These are phyloP conservation scores for Pterobdella sp. DNA, from an alignment of 2,888 invertebrate genomes.

Conservation along the genomic window DNA sequence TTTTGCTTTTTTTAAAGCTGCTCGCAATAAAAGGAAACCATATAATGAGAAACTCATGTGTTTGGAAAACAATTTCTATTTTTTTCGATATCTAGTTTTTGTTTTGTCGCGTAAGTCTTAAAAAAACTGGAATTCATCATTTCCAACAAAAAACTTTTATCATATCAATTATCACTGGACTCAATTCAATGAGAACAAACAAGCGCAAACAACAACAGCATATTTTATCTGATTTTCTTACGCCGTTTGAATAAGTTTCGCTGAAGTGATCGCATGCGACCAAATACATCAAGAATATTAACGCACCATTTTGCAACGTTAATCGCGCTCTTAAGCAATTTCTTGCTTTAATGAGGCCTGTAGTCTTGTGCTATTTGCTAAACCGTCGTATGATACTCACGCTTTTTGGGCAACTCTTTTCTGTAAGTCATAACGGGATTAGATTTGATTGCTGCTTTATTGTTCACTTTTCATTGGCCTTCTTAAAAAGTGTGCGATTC, in stretches of 20 bases:
- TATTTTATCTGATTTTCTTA: too few species aligned
- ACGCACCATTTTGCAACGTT: conserved; percentile 13
- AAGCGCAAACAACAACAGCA: too few species aligned
- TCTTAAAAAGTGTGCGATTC: background rate
- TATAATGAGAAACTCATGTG: too few species aligned
- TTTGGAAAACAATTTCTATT: too few species aligned
- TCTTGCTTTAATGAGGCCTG: conserved; percentile 1
- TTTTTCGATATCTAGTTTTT: too few species aligned
- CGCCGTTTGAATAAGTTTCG: background rate
- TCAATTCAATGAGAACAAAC: too few species aligned
- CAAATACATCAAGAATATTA: conserved; percentile 1
- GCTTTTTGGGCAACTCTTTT: background rate
- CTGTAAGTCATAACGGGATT: conserved; percentile 4
- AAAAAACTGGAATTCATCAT: too few species aligned
- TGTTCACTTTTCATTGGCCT: background rate
- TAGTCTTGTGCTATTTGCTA: background rate
- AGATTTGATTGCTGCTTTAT: conserved; percentile 1
- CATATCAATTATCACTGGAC: too few species aligned
- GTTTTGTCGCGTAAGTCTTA: too few species aligned
- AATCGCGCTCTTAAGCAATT: conserved; percentile 3
- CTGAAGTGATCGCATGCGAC: background rate
- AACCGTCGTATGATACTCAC: background rate
- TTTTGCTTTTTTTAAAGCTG: too few species aligned
- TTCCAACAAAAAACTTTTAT: too few species aligned
- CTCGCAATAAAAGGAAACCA: too few species aligned